Evolutionary conservation across 2,113 vertebrate genomes (phyloP).

Genomic region (Halcyon senegalensis): DNA sequence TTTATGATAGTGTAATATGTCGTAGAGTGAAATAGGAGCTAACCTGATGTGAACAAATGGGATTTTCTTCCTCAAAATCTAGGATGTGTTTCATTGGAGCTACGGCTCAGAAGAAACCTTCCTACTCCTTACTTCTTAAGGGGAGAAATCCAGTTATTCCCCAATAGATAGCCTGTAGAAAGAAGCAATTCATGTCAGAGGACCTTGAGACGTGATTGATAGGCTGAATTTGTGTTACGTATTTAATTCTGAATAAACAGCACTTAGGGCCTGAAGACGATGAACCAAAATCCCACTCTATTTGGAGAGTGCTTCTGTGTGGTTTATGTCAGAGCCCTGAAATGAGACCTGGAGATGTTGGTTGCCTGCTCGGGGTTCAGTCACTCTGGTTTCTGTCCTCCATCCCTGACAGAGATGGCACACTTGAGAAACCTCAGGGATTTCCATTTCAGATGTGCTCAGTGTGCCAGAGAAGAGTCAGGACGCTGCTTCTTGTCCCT

Average conservation of each 20-base stretch:
- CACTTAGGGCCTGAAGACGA: background rate
- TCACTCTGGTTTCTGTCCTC: background rate
- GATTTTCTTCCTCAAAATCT: background rate
- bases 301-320: background rate
- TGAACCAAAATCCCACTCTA: background rate
- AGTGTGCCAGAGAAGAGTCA: background rate
- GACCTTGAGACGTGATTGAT: accelerated
- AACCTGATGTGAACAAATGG: background rate
- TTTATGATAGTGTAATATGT: background rate
- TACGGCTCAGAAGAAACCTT: background rate
- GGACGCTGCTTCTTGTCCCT: background rate
- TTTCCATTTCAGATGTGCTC: background rate
- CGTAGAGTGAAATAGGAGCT: background rate
- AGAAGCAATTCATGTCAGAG: background rate
- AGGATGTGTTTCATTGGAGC: background rate
- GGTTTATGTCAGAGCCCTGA: background rate
- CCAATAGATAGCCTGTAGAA: background rate
- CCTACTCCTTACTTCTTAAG: background rate
- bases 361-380: background rate
- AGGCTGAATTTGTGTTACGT: background rate
- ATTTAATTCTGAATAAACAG: background rate
- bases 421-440: background rate
- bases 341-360: background rate
- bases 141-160: background rate
- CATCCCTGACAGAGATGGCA: background rate